Conservation (phyloP, 2,888 invertebrate species). For the Luperina testacea region DNA sequence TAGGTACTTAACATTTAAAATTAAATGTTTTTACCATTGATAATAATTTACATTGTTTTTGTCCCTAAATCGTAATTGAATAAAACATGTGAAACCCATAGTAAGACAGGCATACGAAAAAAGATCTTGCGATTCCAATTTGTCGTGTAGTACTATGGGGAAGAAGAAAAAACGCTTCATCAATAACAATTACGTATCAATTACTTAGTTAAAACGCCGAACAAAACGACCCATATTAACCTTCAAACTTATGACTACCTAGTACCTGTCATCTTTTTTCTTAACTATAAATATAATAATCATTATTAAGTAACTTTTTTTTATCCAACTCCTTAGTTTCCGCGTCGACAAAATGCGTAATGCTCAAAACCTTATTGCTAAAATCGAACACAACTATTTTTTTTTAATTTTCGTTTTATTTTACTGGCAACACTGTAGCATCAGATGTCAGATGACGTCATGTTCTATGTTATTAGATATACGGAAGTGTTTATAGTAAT, state of each 20-base stretch:
- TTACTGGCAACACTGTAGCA: constrained; percentile 39
- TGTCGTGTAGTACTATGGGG: background rate
- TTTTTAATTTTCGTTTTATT: background rate
- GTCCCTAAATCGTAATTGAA: background rate
- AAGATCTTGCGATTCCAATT: background rate
- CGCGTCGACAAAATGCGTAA: constrained; percentile 51
- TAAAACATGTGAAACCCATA: background rate
- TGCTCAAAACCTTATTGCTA: constrained; percentile 42
- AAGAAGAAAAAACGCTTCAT: background rate
- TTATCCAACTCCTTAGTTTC: constrained; percentile 57
- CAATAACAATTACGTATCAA: constrained; percentile 41
- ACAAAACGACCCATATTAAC: constrained; percentile 40
- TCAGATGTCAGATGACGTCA: constrained; percentile 51
- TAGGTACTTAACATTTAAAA: background rate
- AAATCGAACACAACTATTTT: constrained; percentile 36
- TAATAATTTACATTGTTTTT: background rate
- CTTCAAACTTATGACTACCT: constrained; percentile 29
- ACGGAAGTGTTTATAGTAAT: constrained; percentile 63
- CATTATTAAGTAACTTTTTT: constrained; percentile 46
- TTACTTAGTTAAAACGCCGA: constrained; percentile 39
- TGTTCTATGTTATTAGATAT: constrained; percentile 25
- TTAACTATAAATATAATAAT: constrained; percentile 28
- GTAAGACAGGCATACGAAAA: background rate
- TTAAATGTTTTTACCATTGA: background rate
- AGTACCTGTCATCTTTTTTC: constrained; percentile 39